Conservation (phyloP, 2,888 invertebrate species). For the Trachelus iudaicus region DNA sequence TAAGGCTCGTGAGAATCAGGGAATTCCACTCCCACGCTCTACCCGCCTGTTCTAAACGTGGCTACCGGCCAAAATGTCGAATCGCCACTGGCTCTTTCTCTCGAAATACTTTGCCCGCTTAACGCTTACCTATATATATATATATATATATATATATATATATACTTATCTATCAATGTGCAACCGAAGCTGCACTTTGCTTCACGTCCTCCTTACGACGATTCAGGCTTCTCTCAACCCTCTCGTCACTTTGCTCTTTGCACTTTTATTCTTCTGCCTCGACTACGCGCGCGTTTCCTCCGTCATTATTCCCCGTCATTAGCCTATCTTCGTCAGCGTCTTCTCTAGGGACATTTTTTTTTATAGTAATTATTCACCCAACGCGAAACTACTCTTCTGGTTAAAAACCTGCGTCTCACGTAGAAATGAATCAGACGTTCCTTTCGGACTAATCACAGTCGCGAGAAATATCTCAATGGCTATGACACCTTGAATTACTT, state of each 20-base stretch:
- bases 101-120: slow-evolving; percentile 1
- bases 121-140: not conserved
- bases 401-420: not conserved
- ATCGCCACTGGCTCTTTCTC: not conserved
- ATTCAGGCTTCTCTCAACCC: not conserved
- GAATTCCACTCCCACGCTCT: slow-evolving; percentile 50
- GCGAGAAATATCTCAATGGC: not conserved
- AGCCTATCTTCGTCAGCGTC: not conserved
- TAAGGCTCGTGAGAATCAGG: slow-evolving; percentile 48
- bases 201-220: not conserved
- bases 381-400: not conserved
- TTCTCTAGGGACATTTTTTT: not conserved
- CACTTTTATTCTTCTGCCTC: too few species aligned
- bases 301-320: slow-evolving; percentile 9
- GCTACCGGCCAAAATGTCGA: not conserved
- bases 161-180: not conserved
- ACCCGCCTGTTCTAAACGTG: not conserved
- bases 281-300: not conserved
- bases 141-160: not conserved
- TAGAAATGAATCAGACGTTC: not conserved
- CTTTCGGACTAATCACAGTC: not conserved
- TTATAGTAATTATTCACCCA: not conserved
- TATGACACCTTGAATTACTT: not conserved
- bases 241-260: not conserved
- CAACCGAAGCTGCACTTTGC: not conserved